Evolutionary conservation across 2,113 vertebrate species (phyloP).

Genomic region (Chauna torquata): DNA sequence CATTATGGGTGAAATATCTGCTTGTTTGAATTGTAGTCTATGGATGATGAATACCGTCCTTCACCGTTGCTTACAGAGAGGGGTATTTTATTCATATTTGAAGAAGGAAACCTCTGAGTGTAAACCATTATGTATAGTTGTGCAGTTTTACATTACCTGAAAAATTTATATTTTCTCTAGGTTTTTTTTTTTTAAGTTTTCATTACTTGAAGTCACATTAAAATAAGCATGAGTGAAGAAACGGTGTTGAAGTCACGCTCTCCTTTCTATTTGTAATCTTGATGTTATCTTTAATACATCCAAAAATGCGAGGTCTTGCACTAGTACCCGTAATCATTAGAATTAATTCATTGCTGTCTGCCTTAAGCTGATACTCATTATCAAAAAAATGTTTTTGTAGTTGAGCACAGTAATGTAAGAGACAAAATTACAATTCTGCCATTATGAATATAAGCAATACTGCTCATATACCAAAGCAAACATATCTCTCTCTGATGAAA

Average conservation of each 20-base stretch:
- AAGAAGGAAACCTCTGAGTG: not conserved
- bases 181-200: constrained; percentile 1
- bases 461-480: not conserved
- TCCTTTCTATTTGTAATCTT: not conserved
- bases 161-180: not conserved
- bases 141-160: not conserved
- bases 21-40: not conserved
- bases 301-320: not conserved
- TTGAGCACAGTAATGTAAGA: not conserved
- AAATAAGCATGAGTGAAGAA: not conserved
- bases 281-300: not conserved
- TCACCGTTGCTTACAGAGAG: not conserved
- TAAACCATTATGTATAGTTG: not conserved
- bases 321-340: not conserved
- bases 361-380: not conserved
- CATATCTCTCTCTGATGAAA: not conserved
- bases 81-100: not conserved
- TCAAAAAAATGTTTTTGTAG: not conserved
- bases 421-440: not conserved
- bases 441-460: not conserved
- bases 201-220: not conserved
- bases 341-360: not conserved
- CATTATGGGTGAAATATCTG: not conserved
- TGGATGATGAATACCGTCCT: not conserved
- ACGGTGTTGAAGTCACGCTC: not conserved